phyloP scores from a whole-genome alignment of 2,797 vertebrate species.

The Dipus sagitta region DNA sequence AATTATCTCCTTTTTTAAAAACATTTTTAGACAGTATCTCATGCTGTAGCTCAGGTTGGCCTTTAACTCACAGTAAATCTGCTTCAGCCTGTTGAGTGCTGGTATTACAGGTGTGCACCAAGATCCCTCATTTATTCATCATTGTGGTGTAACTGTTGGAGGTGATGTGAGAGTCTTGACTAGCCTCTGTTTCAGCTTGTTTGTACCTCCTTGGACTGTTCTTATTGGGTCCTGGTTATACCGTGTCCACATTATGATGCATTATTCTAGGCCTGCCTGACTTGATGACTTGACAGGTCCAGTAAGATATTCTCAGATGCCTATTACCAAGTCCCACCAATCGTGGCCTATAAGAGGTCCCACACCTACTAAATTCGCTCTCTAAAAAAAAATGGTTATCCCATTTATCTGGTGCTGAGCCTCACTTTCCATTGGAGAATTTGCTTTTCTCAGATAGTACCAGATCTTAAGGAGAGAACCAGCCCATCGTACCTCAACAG shows the following conservation, averaged over 20 bases:
- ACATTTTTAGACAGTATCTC: neutral
- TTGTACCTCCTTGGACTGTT: neutral
- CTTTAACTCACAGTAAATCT: neutral
- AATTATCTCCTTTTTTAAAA: neutral
- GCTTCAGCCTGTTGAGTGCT: neutral
- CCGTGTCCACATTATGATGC: neutral
- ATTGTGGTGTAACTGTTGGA: neutral
- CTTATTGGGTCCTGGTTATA: neutral
- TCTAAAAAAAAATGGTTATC: too few species aligned
- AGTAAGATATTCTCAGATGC: neutral
- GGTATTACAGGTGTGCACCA: neutral
- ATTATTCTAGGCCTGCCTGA: neutral
- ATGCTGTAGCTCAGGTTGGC: neutral
- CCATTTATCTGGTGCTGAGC: too few species aligned
- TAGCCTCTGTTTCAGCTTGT: neutral
- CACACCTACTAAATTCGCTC: too few species aligned
- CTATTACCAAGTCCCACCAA: too few species aligned
- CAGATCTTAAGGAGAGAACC: too few species aligned
- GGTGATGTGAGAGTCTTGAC: neutral
- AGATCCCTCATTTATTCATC: neutral
- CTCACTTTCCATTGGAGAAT: too few species aligned
- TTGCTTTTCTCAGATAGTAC: too few species aligned
- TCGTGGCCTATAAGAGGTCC: too few species aligned
- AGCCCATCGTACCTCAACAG: too few species aligned
- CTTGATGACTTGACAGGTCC: slow-evolving; percentile 29